Conservation (phyloP, 2,113 vertebrate species). For the Dicrurus megarhynchus region DNA sequence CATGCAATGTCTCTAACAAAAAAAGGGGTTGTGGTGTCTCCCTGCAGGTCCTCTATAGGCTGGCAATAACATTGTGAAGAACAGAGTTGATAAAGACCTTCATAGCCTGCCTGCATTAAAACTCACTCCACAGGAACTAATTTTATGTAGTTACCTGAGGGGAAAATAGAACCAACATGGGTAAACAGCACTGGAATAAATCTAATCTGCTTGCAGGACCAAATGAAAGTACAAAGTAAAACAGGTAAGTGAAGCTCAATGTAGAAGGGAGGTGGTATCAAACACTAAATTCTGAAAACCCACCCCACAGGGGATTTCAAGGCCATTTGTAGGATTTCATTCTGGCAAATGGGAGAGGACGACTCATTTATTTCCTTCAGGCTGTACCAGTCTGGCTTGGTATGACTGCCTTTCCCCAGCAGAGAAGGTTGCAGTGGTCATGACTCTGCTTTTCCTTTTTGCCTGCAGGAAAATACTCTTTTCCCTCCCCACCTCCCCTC, state of each 20-base stretch:
- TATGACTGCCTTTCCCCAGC: background rate
- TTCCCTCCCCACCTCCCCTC: background rate
- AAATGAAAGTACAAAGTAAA: background rate
- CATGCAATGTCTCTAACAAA: background rate
- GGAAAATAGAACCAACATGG: background rate
- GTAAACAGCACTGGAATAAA: background rate
- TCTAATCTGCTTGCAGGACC: background rate
- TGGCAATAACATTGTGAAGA: background rate
- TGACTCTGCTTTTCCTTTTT: background rate
- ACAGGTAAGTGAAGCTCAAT: rapidly evolving
- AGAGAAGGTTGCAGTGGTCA: rapidly evolving
- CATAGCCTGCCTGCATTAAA: background rate
- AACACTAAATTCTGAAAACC: background rate
- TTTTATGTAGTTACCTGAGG: background rate
- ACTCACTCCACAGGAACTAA: background rate
- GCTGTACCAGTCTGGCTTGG: background rate
- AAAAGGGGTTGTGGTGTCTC: background rate
- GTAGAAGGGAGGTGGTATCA: background rate
- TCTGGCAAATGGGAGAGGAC: background rate
- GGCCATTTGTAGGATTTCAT: background rate
- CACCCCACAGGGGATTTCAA: background rate
- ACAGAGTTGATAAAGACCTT: background rate
- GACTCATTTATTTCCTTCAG: background rate
- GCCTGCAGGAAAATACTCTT: background rate
- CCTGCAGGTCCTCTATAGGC: background rate